Conservation (phyloP, 2,888 invertebrate species). For the Harpalus rufipes region DNA sequence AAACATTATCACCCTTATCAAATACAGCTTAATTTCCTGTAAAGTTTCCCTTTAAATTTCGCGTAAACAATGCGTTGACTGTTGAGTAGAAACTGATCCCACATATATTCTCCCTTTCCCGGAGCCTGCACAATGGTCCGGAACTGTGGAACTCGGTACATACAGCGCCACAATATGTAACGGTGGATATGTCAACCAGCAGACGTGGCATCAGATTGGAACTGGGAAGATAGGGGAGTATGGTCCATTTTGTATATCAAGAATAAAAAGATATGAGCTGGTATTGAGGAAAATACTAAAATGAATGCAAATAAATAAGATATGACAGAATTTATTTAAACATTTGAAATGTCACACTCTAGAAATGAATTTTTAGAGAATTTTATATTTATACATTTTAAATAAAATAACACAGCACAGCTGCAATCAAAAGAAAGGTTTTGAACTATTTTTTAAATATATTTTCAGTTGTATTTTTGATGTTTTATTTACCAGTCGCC, state of each 20-base stretch:
- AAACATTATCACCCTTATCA: neutral
- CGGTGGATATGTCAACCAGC: conserved; percentile 18
- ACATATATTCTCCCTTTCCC: conserved; percentile 7
- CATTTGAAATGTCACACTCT: no score
- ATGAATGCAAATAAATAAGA: no score
- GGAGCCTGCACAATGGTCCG: neutral
- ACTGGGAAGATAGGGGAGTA: neutral
- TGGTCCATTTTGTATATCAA: neutral
- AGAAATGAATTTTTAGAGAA: no score
- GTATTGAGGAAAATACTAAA: neutral
- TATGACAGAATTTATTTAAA: no score
- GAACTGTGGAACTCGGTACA: neutral
- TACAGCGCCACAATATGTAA: neutral
- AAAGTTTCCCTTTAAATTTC: neutral
- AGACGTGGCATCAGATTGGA: conserved; percentile 23
- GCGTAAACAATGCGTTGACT: neutral
- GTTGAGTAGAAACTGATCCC: neutral
- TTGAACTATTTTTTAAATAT: no score
- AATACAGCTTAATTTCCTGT: neutral
- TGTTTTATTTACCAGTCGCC: no score
- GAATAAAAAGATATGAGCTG: neutral
- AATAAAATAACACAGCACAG: no score
- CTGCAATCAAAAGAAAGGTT: no score
- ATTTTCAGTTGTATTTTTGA: no score
- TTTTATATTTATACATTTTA: no score